A percentile compares a stretch with the other conserved stretches of the same genome.
These are phyloP conservation scores for Fragum fragum DNA, from an alignment of 2,888 invertebrate genomes.

Conservation along the genomic window DNA sequence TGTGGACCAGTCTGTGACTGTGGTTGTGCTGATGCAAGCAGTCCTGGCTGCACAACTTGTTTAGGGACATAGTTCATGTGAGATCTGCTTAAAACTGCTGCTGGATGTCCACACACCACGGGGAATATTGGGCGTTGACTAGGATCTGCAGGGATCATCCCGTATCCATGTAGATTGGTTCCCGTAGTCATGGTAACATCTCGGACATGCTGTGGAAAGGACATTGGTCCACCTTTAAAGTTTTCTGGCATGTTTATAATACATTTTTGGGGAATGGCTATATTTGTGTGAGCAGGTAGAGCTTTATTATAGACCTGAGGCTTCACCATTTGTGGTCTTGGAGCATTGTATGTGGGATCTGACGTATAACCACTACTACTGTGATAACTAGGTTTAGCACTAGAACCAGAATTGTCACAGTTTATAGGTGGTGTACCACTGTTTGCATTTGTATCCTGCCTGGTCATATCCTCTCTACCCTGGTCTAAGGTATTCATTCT, in stretches of 20 bases:
- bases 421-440: slow-evolving; percentile 50
- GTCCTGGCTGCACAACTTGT: not conserved
- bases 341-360: slow-evolving; percentile 70
- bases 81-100: slow-evolving; percentile 31
- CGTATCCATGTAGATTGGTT: slow-evolving; percentile 37
- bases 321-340: slow-evolving; percentile 49
- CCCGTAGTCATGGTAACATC: slow-evolving; percentile 51
- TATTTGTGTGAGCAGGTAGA: slow-evolving; percentile 75
- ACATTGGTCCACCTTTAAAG: slow-evolving; percentile 54
- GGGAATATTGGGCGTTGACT: slow-evolving; percentile 41
- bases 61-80: slow-evolving; percentile 26
- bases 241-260: slow-evolving; percentile 77
- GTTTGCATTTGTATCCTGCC: slow-evolving; percentile 36
- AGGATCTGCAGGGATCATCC: slow-evolving; percentile 24
- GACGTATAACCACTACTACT: slow-evolving; percentile 73
- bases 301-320: slow-evolving; percentile 61
- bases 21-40: slow-evolving; percentile 7
- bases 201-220: slow-evolving; percentile 55
- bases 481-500: not conserved
- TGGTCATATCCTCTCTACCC: slow-evolving; percentile 10
- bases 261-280: slow-evolving; percentile 69
- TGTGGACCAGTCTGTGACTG: slow-evolving; percentile 36
- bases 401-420: slow-evolving; percentile 22
- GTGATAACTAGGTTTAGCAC: not conserved
- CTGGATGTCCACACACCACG: slow-evolving; percentile 7